Evolutionary conservation across 64 coral and sea anemone genomes (phyloP).

Genomic region (Montipora capricornis): DNA sequence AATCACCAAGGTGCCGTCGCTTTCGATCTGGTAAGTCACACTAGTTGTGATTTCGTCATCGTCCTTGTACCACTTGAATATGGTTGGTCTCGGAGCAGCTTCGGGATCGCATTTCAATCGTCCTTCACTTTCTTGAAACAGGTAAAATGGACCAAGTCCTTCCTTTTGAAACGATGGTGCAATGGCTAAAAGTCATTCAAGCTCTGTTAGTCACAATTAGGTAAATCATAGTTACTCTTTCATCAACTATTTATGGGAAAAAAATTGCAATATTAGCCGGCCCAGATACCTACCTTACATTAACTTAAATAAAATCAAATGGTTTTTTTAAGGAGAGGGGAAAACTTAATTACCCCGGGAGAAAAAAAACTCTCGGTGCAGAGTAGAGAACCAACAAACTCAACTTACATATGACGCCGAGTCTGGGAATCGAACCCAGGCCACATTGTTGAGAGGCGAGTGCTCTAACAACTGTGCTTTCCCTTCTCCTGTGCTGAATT

Average conservation of each 20-base stretch:
- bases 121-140: slow-evolving; percentile 45
- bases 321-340: too few species aligned
- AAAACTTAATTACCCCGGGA: too few species aligned
- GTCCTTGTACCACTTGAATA: slow-evolving; percentile 11
- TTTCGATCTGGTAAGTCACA: background rate
- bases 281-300: too few species aligned
- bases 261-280: background rate
- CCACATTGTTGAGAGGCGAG: too few species aligned
- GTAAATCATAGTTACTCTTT: background rate
- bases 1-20: slow-evolving; percentile 10
- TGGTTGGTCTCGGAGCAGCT: slow-evolving; percentile 31
- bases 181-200: background rate
- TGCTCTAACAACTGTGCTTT: too few species aligned
- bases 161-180: background rate
- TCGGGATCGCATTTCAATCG: slow-evolving; percentile 34
- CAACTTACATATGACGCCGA: too few species aligned
- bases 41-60: background rate
- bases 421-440: too few species aligned
- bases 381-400: too few species aligned
- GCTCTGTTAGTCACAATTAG: background rate
- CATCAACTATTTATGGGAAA: background rate
- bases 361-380: too few species aligned
- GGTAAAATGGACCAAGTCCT: slow-evolving; percentile 55
- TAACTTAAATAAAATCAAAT: too few species aligned
- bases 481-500: too few species aligned